phyloP scores from a whole-genome alignment of 2,888 invertebrate genomes.

The Eugnorisma glareosa region DNA sequence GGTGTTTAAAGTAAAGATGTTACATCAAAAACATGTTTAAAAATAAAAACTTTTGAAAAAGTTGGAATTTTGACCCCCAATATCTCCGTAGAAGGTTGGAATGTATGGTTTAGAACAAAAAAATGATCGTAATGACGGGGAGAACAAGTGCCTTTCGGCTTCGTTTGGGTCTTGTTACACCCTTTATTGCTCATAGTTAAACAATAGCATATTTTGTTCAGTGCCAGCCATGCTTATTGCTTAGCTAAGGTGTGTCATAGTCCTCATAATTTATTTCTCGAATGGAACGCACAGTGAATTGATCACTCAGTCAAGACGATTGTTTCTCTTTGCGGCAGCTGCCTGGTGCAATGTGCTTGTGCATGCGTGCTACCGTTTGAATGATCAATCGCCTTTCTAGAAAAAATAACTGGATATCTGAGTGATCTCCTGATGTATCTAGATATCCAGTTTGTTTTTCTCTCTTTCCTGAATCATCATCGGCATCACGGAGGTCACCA shows the following conservation, averaged over 20 bases:
- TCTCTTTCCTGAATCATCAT: neutral
- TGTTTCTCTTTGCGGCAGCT: conserved; percentile 49
- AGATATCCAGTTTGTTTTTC: neutral
- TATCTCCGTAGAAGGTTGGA: too few relatives aligned
- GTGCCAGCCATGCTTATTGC: conserved; percentile 2
- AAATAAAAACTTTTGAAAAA: too few relatives aligned
- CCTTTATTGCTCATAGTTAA: neutral
- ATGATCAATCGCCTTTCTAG: conserved; percentile 43
- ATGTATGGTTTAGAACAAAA: too few relatives aligned
- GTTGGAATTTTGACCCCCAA: too few relatives aligned
- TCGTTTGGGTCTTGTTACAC: too few relatives aligned
- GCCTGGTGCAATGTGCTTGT: conserved; percentile 10
- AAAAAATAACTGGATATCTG: too few relatives aligned
- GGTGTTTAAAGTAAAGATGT: too few relatives aligned
- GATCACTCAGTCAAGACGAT: conserved; percentile 52
- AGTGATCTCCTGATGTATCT: too few relatives aligned
- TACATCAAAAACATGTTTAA: too few relatives aligned
- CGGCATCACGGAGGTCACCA: neutral
- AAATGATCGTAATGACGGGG: too few relatives aligned
- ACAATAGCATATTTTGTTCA: neutral
- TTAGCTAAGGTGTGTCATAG: conserved; percentile 1
- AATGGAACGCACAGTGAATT: conserved; percentile 44
- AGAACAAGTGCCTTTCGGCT: too few relatives aligned
- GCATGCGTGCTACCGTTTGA: conserved; percentile 33
- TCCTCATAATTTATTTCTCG: conserved; percentile 31